Evolutionary conservation across 2,888 invertebrate species (phyloP), one percentile per base, ranked within the genome.

Genomic region (Onchidella celtica): DNA sequence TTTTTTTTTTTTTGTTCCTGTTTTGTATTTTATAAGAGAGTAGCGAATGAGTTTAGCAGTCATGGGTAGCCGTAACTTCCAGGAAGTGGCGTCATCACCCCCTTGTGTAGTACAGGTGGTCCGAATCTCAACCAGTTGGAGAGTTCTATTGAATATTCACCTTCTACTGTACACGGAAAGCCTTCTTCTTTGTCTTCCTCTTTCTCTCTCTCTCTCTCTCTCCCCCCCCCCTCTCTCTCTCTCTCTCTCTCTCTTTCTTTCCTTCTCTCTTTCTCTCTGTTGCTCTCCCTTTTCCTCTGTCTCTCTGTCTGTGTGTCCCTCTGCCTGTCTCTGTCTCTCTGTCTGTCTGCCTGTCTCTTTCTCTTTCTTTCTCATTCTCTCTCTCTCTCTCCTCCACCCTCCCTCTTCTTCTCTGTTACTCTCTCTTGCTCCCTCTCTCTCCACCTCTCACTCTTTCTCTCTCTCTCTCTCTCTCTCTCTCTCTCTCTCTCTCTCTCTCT

Each of bases 211-310:
- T 36, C 21, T 70, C 69, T 69, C 24, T 59, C n/a, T 59, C 9
- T 59, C 70, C 21, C 61, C n/a, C 36, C 32, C 34, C 34, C 32
- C 6, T 6, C 27, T 27, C 27, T n/a, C 9, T 21, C 11, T 34
- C 29, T 76, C 68, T 69, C 40, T 81, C 59, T 61, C 61, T 75
- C 24, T 69, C 63, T 76, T 17, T 69, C 59, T 75, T 29, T 34
- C 36, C 66, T 24, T 75, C 68, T 75, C 32, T 74, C 29, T 65
- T 27, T 65, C 29, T 32, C 24, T 38, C 59, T 74, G 14, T 73
- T 21, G 21, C 47, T 74, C 32, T 59, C 14, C 21, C 24, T 74
- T 32, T 74, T 27, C 57, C 36, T 24, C 61, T 63, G 3, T 79
- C 55, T 63, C 36, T 38, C 34, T 72, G 21, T n/a, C 34, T 72